Base-by-base conservation (phyloP, 2,113 vertebrate genomes). In the Salvelinus alpinus region DNA sequence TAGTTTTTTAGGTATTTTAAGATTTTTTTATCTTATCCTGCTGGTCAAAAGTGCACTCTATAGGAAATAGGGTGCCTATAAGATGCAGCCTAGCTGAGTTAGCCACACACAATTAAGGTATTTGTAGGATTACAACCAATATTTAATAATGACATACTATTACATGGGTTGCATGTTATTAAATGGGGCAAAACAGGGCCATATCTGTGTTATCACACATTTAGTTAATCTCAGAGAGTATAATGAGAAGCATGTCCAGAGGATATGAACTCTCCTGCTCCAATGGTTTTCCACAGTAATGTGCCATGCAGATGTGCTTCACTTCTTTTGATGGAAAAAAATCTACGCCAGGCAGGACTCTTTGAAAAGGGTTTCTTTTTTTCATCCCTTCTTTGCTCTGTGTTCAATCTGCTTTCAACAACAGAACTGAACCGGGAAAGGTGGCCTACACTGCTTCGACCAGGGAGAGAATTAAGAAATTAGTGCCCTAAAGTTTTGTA, bases 231-330 rank as follows among this genome's bases (percentile, higher is more conserved):
- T 76, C 79, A 73, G 76, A 71, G 29, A 66, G 38, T 2, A 44
- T 44, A 64, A 70, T 16, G 22, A 74, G 70, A 80, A 72, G 69
- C 24, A 22, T 44, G 57, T 79, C 62, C 72, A 70, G 59, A 64
- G 74, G 77, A 83, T 77, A 78, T 86, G 80, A 87, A 76, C 71
- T 44, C 38, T 44, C 38, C 38, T 44, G 9, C 38, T 86, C 82
- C 80, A 78, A 51, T 85, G 79, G 76, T 84, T 89, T 85, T 85
- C 82, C 88, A 78, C 12, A 83, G 80, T 75, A 91, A 93, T 91
- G 86, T 90, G 91, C 86, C 73, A 71, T 65, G 67, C 94, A 94
- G 91, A 93, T 94, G 93, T 88, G 70, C 57, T 60, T 65, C 38
- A 44, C 38, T 44, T 44, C 75, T 59, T 12, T 48, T 69, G 71